Base-by-base conservation (phyloP, 2,113 vertebrate species). In the Nymphicus hollandicus region DNA sequence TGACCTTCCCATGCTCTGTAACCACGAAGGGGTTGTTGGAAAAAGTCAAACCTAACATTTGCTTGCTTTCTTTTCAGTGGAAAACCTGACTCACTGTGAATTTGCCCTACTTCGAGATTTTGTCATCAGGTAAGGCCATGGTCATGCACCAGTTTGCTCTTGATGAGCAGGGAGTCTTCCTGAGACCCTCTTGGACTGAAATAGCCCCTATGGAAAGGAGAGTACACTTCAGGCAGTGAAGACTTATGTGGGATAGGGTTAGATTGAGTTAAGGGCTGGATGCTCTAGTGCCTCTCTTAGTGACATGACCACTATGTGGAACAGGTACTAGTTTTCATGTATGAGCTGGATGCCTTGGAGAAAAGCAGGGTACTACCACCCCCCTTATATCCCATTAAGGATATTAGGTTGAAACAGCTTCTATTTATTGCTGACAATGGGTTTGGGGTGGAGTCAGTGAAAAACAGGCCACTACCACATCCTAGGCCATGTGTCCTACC, bases 31-130 rank as follows among this genome's bases (percentile, higher is more conserved):
- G 3, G 17, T 33, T 86, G 47, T 52, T 89, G 68, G 72, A 82
- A 82, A 81, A 90, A 37, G 41, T 37, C 27, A 44, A 64, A 64
- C 1, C 0, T 93, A 93, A 88, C 44, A 74, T 44, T 71, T 64
- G 22, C 10, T 93, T 95, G 31, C 92, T 97, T 96, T 73, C 60
- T 96, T 98, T 96, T 17, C 97, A 99, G 99, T 99, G 98, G 99
- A 99, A 98, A 99, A 99, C 95, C 98, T 99, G 94, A 98, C 97
- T 97, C 99, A 99, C 97, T 99, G 99, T 96, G 99, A 99, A 98
- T 99, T 99, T 97, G 98, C 99, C 86, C 98, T 98, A 46, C 98
- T 99, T 88, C 98, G 99, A 97, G 99, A 99, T 96, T 99, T 99
- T 97, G 97, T 99, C 95, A 99, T 99, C 98, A 99, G 99, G 99